Evolutionary conservation across 1,140 invertebrate species (phyloP).

Genomic region (Caenorhabditis remanei): DNA sequence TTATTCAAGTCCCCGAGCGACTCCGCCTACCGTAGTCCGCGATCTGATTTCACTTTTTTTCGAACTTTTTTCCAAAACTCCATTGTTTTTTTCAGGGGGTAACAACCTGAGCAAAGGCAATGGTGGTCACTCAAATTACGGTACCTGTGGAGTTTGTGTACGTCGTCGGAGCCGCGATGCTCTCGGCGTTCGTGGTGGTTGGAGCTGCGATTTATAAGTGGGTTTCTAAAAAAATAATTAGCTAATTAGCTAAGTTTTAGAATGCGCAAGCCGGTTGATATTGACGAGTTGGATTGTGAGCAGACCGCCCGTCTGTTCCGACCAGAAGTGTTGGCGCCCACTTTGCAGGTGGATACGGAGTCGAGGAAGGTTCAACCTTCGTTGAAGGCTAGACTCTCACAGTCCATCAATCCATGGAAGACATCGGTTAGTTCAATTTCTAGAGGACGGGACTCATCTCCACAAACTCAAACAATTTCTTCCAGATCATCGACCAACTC

Average conservation of each 20-base stretch:
- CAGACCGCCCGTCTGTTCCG: conserved; percentile 62
- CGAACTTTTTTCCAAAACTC: background rate
- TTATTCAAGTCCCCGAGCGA: background rate
- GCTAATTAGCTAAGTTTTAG: conserved; percentile 27
- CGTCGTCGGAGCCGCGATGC: conserved; percentile 39
- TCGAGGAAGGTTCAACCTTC: conserved; percentile 64
- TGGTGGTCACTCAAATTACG: conserved; percentile 23
- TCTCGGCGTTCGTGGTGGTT: conserved; percentile 32
- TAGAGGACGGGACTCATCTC: no score
- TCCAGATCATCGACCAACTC: conserved; percentile 68
- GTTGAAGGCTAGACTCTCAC: conserved; percentile 62
- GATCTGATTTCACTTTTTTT: background rate
- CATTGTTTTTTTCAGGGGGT: background rate
- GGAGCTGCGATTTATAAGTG: conserved; percentile 56
- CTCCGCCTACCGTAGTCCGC: conserved; percentile 31
- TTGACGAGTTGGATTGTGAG: conserved; percentile 63
- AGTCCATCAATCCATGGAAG: conserved; percentile 69
- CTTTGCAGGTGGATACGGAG: conserved; percentile 52
- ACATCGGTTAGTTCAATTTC: conserved; percentile 64
- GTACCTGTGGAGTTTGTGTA: conserved; percentile 55
- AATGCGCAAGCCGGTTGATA: conserved; percentile 56
- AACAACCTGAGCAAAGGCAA: background rate
- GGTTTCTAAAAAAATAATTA: background rate
- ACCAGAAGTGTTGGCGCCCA: conserved; percentile 57
- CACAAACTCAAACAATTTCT: background rate